Base-by-base conservation (phyloP, 2,888 invertebrate species). In the Loripinus fragilis region DNA sequence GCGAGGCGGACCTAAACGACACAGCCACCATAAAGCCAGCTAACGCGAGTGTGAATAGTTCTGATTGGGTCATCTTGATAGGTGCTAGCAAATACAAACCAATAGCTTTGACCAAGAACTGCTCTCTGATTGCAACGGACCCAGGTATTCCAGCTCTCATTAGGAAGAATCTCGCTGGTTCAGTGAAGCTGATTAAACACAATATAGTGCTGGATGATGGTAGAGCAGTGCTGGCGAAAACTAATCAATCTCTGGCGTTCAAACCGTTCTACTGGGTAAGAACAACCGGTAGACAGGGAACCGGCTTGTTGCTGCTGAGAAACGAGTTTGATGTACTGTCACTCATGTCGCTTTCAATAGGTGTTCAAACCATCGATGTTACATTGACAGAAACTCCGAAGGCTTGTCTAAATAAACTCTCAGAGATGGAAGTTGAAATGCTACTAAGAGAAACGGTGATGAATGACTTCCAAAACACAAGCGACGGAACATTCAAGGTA, bases 301-400 rank as follows among this genome's bases (percentile, higher is more conserved):
- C 85, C 20, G 87, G 88, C 12, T 80, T 92, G 38, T 71, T 92
- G 65, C 85, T 90, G 33, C 81, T 92, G 65, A 82, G 88, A 25
- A 88, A 90, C 23, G 88, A 90, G 74, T 92, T 89, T 73, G 89
- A 88, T 45, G 72, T 90, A 1, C 77, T 90, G 35, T 91, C 91
- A 0, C 72, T 91, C 30, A 52, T 79, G 0, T 85, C 90, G 25
- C 80, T 92, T 28, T 84, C 85, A 60, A 85, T 90, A 15, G 91
- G 91, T 8, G 87, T 89, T 8, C 80, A 81, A 3, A 68, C 75
- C 3, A 20, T 90, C 42, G 45, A 86, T 7, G 86, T 92, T 1
- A 81, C 77, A 8, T 42, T 92, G 3, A 50, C 41, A 20, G 90
- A 90, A 70, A 42, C 73, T 0, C 90, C 91, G 0, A 7, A 12